Evolutionary conservation across 1,140 invertebrate genomes (phyloP).

Genomic region (Drosophila kepulauana): DNA sequence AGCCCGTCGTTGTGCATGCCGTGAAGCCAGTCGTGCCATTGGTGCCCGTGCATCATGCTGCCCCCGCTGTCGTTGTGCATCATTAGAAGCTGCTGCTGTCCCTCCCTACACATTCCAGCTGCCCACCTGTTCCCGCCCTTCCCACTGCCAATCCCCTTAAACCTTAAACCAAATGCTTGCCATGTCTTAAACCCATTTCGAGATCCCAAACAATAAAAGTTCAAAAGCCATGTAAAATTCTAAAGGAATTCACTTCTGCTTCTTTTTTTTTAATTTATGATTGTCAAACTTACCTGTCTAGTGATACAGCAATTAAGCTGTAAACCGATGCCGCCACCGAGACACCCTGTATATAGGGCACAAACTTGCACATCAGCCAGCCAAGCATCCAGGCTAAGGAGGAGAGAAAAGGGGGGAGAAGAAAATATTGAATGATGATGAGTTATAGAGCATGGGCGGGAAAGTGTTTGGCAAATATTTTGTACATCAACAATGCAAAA

Average conservation of each 20-base stretch:
- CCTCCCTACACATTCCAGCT: no score
- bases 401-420: constrained; percentile 25
- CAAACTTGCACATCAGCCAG: constrained; percentile 96
- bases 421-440: background rate
- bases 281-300: constrained; percentile 92
- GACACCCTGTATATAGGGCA: constrained; percentile 97
- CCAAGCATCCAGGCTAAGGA: constrained; percentile 95
- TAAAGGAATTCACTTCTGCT: constrained; percentile 20
- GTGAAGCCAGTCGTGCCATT: constrained; percentile 85
- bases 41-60: constrained; percentile 86
- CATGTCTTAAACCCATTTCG: constrained; percentile 6
- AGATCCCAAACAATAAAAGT: constrained; percentile 74
- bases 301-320: constrained; percentile 95
- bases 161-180: constrained; percentile 3
- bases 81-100: constrained; percentile 70
- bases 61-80: constrained; percentile 85
- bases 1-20: constrained; percentile 85
- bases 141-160: constrained; percentile 4
- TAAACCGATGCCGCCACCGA: constrained; percentile 97
- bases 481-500: constrained; percentile 65
- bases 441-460: constrained; percentile 2
- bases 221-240: constrained; percentile 59
- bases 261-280: background rate
- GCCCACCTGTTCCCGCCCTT: constrained; percentile 26
- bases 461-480: constrained; percentile 49